These are phyloP conservation scores for Halcyon leucocephala DNA, from an alignment of 2,797 vertebrate species.

Conservation along the genomic window DNA sequence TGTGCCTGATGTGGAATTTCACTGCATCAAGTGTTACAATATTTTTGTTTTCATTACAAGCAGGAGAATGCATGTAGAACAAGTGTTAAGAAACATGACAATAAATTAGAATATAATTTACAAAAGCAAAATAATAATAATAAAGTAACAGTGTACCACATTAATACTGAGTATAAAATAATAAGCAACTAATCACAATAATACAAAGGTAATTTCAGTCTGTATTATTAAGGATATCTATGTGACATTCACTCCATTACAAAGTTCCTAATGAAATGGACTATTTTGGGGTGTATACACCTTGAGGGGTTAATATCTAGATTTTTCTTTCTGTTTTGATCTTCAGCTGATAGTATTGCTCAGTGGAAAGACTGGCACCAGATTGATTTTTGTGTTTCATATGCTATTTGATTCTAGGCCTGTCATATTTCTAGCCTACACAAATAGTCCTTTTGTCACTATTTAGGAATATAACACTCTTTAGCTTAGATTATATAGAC, in stretches of 20 bases:
- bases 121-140: constrained; percentile 88
- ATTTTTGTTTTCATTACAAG: constrained; percentile 89
- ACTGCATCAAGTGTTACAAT: constrained; percentile 89
- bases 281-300: constrained; percentile 62
- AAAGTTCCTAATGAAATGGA: constrained; percentile 86
- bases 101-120: constrained; percentile 99
- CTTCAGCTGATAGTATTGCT: constrained; percentile 71
- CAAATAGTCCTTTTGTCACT: constrained; percentile 47
- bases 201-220: constrained; percentile 86
- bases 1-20: constrained; percentile 87
- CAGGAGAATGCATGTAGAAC: constrained; percentile 91
- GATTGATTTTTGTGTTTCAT: constrained; percentile 60
- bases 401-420: constrained; percentile 65
- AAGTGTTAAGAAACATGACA: constrained; percentile 93
- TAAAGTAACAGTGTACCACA: constrained; percentile 97
- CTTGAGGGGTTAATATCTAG: constrained; percentile 61
- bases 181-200: constrained; percentile 95
- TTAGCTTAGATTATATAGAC: constrained; percentile 76
- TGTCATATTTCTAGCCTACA: constrained; percentile 34
- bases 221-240: constrained; percentile 90
- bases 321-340: constrained; percentile 65
- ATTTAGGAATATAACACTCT: constrained; percentile 69
- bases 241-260: constrained; percentile 92
- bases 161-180: constrained; percentile 99
- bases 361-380: constrained; percentile 71